Conservation (phyloP, 1,140 invertebrate species). For the Caenorhabditis inopinata region DNA sequence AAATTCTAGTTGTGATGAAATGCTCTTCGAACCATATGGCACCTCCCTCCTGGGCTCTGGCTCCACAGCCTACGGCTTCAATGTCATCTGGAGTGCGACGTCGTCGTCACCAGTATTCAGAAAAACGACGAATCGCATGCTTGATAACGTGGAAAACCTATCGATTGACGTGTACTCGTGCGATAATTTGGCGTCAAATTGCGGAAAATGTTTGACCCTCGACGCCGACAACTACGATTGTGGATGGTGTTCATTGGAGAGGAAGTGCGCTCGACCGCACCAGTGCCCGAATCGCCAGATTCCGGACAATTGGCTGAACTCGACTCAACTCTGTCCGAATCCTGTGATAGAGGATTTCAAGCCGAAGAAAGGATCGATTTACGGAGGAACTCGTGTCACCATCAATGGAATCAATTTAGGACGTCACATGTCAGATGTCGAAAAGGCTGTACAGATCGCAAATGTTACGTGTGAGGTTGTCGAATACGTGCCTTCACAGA, state of each 20-base stretch:
- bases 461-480: slow-evolving; percentile 83
- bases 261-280: slow-evolving; percentile 45
- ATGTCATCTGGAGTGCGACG: slow-evolving; percentile 53
- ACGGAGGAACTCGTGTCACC: slow-evolving; percentile 87
- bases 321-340: slow-evolving; percentile 56
- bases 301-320: slow-evolving; percentile 38
- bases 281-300: slow-evolving; percentile 3
- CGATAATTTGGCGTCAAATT: slow-evolving; percentile 60
- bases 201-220: slow-evolving; percentile 59
- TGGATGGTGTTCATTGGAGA: slow-evolving; percentile 59
- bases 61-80: slow-evolving; percentile 55
- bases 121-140: neutral
- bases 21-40: slow-evolving; percentile 58
- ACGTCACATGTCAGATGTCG: slow-evolving; percentile 82
- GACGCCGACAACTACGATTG: slow-evolving; percentile 58
- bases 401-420: slow-evolving; percentile 95
- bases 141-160: neutral
- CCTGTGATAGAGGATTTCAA: slow-evolving; percentile 72
- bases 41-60: slow-evolving; percentile 55
- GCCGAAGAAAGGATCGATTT: slow-evolving; percentile 87
- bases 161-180: slow-evolving; percentile 63
- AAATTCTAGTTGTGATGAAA: slow-evolving; percentile 58
- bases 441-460: slow-evolving; percentile 85
- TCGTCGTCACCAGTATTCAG: neutral
- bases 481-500: slow-evolving; percentile 56